Evolutionary conservation across 1,140 invertebrate genomes (phyloP).

Genomic region (Danaus plexippus): DNA sequence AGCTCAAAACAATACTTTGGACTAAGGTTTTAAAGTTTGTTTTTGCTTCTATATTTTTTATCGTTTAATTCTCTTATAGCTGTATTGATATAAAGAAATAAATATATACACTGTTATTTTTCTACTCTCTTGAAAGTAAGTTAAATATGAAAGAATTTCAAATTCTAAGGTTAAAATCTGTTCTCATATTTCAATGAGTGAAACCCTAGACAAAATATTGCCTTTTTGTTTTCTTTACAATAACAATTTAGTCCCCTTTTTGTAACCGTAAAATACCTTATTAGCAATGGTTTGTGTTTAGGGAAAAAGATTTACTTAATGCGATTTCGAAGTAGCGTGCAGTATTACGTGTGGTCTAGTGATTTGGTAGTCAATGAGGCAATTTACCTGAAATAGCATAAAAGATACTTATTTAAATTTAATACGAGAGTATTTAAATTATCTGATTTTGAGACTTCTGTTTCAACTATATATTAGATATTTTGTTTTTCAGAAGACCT

Average conservation of each 20-base stretch:
- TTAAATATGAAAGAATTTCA: too few species aligned
- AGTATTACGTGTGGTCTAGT: conserved; percentile 43
- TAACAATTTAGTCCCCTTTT: conserved; percentile 8
- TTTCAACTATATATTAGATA: too few species aligned
- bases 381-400: conserved; percentile 31
- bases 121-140: too few species aligned
- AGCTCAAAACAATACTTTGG: conserved; percentile 16
- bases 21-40: conserved; percentile 6
- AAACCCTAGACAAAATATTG: too few species aligned
- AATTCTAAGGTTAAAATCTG: too few species aligned
- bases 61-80: too few species aligned
- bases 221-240: conserved; percentile 3
- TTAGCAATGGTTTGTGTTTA: conserved; percentile 40
- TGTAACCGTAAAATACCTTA: conserved; percentile 42
- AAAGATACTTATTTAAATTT: conserved; percentile 9
- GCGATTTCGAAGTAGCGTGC: conserved; percentile 40
- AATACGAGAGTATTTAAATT: conserved; percentile 10
- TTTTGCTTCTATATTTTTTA: too few species aligned
- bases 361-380: conserved; percentile 55
- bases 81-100: too few species aligned
- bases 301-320: conserved; percentile 41
- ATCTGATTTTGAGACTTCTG: background rate
- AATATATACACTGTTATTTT: too few species aligned
- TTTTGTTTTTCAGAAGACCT: background rate
- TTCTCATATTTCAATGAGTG: too few species aligned